A percentile compares a stretch with the other conserved stretches of the same genome.
Evolutionary conservation across 2,797 vertebrate species (phyloP).

Genomic region (Sibirionetta formosa): DNA sequence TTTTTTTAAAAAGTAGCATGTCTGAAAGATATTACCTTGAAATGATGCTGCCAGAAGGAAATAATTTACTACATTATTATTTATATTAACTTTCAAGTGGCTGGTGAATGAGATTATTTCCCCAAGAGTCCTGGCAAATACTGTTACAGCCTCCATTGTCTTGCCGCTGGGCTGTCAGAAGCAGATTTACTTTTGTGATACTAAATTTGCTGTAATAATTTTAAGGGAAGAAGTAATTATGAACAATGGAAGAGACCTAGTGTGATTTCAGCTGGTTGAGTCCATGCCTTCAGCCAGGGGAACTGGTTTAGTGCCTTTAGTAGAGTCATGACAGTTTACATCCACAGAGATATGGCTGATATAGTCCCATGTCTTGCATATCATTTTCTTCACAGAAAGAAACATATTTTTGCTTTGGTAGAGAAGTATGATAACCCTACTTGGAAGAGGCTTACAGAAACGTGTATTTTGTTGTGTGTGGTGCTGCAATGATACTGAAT

Average conservation of each 20-base stretch:
- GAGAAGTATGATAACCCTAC: background rate
- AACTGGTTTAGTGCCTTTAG: background rate
- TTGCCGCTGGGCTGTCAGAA: background rate
- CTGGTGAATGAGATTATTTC: background rate
- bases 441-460: constrained; percentile 2
- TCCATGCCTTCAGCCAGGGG: background rate
- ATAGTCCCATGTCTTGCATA: background rate
- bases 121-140: background rate
- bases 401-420: background rate
- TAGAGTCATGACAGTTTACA: background rate
- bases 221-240: background rate
- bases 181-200: background rate
- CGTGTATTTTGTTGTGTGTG: background rate
- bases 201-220: background rate
- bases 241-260: background rate
- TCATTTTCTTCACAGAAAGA: background rate
- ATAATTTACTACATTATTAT: background rate
- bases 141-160: background rate
- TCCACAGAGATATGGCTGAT: constrained; percentile 4
- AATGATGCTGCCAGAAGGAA: background rate
- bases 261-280: background rate
- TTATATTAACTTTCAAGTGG: background rate
- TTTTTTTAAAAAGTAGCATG: background rate
- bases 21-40: background rate
- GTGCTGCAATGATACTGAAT: background rate